Evolutionary conservation across 2,888 invertebrate genomes (phyloP), one percentile per base, ranked within the genome.

Genomic region (Drosophila gaucha): DNA sequence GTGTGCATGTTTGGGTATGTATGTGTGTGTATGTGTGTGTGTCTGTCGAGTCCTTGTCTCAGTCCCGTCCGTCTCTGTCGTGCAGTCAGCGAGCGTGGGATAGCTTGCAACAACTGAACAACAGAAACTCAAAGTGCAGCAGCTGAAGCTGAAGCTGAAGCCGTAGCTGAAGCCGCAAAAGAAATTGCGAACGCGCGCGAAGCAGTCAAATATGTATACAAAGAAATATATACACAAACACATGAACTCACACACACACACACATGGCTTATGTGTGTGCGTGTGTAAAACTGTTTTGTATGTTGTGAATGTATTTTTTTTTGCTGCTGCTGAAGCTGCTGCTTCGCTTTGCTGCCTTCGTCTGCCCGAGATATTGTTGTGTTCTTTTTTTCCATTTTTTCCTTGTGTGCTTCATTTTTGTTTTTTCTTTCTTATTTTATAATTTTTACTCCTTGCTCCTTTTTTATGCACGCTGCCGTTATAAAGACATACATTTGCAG

Each of bases 101-200:
- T 82, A 78, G 70, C 83, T 86, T 78, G 84, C 83, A 83, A 80
- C 84, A 78, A 86, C 86, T 83, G 84, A 86, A 83, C 62, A 83
- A 78, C 73, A 74, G 71, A 74, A 83, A 75, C 69, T 67, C 78
- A 80, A 84, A 86, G 74, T 82, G 86, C 86, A 82, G 67, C 74
- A 73, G 70, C 70, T 70, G 66, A 68, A 77, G 78, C 74, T 72
- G 67, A 58, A 67, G 75, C 64, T 74, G 31, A n/a, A 73, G 70
- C 70, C 68, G 66, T 67, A 77, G 78, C 74, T 72, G 67, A 46
- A 46, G 70, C 79, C 64, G 78, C 80, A 84, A 78, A 72, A 82
- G 79, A 85, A 82, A 82, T 78, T 65, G 82, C 79, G 85, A 82
- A 55, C 85, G 82, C 82, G 82, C 82, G 82, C 82, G 82, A 85